Conservation (phyloP, 2,888 invertebrate genomes). For the Trilocha varians region DNA sequence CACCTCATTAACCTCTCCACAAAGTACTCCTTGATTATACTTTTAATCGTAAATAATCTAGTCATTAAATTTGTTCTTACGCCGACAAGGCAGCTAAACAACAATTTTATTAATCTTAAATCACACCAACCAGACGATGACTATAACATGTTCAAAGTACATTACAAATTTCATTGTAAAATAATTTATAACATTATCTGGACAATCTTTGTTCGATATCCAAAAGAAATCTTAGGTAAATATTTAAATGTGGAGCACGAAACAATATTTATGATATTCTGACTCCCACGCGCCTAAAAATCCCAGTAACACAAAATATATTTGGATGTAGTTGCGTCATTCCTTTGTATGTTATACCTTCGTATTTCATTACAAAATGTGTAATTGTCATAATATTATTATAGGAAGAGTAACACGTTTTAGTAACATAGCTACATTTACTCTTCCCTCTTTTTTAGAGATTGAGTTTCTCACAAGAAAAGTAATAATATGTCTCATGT, state of each 20-base stretch:
- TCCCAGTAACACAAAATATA: slow-evolving; percentile 8
- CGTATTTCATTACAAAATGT: background rate
- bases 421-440: no score
- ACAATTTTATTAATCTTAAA: background rate
- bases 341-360: background rate
- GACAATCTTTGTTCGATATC: background rate
- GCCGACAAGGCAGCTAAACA: no score
- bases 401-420: no score
- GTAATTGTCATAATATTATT: no score
- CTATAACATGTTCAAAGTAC: background rate
- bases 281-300: slow-evolving; percentile 5
- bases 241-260: slow-evolving; percentile 8
- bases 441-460: no score
- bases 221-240: background rate
- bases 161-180: background rate
- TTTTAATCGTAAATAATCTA: no score
- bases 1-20: no score
- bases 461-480: no score
- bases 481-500: no score
- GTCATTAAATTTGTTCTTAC: no score
- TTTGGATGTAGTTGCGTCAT: slow-evolving; percentile 5
- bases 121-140: background rate
- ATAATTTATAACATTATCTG: background rate
- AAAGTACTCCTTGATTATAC: no score
- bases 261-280: slow-evolving; percentile 8